Conservation (phyloP, 23 tunicate species). For the Halocynthia roretzi region DNA sequence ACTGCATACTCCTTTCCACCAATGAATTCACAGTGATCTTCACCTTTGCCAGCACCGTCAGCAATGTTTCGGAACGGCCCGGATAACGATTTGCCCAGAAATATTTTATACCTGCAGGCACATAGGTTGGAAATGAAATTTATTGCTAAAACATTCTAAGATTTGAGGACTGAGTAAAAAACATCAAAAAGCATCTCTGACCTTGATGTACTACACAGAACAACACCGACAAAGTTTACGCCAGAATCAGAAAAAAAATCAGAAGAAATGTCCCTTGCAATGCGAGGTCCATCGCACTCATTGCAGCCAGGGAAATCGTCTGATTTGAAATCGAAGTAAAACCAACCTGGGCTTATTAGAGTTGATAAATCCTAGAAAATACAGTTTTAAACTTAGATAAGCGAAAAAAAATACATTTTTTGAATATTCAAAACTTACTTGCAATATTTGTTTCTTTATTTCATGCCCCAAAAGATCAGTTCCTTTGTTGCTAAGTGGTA, state of each 20-base stretch:
- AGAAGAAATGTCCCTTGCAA: constrained; percentile 47
- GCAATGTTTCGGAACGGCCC: constrained; percentile 72
- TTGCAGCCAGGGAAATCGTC: constrained; percentile 63
- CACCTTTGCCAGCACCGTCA: constrained; percentile 81
- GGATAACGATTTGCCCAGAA: constrained; percentile 42
- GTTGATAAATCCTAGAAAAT: constrained; percentile 43
- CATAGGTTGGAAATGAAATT: neutral
- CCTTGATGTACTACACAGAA: constrained; percentile 58
- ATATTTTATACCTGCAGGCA: constrained; percentile 65
- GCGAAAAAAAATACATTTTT: too few species aligned
- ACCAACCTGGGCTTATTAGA: constrained; percentile 78
- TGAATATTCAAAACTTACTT: too few species aligned
- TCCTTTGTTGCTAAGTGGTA: too few species aligned
- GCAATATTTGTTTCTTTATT: too few species aligned
- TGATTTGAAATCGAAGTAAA: constrained; percentile 52
- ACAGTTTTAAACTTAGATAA: too few species aligned
- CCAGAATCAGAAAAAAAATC: constrained; percentile 13
- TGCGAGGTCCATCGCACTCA: constrained; percentile 60
- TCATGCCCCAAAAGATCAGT: too few species aligned
- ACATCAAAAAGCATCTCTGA: constrained; percentile 15
- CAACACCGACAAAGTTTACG: constrained; percentile 60
- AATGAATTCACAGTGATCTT: constrained; percentile 92
- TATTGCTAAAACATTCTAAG: too few species aligned
- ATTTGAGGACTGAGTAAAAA: too few species aligned
- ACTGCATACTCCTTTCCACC: constrained; percentile 40